Evolutionary conservation across 2,797 vertebrate species (phyloP), one percentile per base, ranked within the genome.

Genomic region (Phoeniculus purpureus): DNA sequence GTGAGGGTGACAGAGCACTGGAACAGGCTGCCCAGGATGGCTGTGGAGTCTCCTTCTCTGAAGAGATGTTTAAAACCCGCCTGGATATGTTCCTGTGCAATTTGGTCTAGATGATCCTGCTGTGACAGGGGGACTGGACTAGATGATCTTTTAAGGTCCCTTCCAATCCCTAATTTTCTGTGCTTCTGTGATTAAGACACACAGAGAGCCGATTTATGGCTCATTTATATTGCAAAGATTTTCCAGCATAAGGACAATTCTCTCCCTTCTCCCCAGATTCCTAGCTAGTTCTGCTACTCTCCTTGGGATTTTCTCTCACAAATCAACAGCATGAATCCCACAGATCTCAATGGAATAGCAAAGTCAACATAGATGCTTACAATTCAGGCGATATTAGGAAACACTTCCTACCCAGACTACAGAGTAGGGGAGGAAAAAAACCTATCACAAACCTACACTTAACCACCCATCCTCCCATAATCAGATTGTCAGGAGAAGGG

Each of bases 151-250:
- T n/a, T n/a, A n/a, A n/a, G n/a, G n/a, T n/a, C n/a, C n/a, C n/a
- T n/a, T n/a, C n/a, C n/a, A n/a, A n/a, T n/a, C n/a, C n/a, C n/a
- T n/a, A n/a, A n/a, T n/a, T n/a, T n/a, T n/a, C n/a, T n/a, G n/a
- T n/a, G n/a, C n/a, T n/a, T n/a, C n/a, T n/a, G n/a, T n/a, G n/a
- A 64, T 58, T 74, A 66, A 73, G 79, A n/a, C 45, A 78, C 18
- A 2, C 34, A 20, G 19, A 78, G 51, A 77, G 12, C 7, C 84
- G 74, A 92, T 81, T 87, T 91, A 89, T 47, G 32, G 71, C 50
- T 91, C 67, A 76, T 86, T 75, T 73, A 70, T 64, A 66, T 86
- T 66, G 81, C 74, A 91, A 88, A 90, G 32, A n/a, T 70, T 87
- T 87, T 78, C 32, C 62, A 83, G 26, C 12, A 17, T 7, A 78